Evolutionary conservation across 2,797 vertebrate species (phyloP).

Genomic region (Eulemur rubriventer): DNA sequence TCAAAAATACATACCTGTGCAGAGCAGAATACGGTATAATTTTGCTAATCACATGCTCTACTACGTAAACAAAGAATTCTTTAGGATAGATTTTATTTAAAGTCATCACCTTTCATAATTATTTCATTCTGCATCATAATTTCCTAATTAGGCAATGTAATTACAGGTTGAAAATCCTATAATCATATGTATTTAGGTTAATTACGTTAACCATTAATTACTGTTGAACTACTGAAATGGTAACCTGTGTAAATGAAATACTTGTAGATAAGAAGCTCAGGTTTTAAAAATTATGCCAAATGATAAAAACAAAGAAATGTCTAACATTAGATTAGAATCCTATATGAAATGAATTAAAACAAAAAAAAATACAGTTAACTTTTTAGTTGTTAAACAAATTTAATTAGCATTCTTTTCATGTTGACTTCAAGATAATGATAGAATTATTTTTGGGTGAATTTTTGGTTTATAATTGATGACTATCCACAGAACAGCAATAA

Average conservation of each 20-base stretch:
- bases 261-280: conserved; percentile 31
- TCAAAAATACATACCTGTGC: conserved; percentile 52
- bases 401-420: conserved; percentile 42
- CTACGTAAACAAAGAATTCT: conserved; percentile 69
- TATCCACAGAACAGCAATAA: conserved; percentile 38
- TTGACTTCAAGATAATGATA: conserved; percentile 25
- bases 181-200: conserved; percentile 77
- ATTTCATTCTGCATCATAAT: conserved; percentile 73
- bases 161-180: conserved; percentile 73
- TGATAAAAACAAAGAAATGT: conserved; percentile 49
- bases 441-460: conserved; percentile 47
- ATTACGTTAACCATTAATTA: conserved; percentile 77
- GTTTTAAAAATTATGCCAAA: conserved; percentile 24
- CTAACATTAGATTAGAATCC: conserved; percentile 9
- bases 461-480: conserved; percentile 39
- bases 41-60: conserved; percentile 68
- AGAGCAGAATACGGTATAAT: conserved; percentile 52
- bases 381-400: conserved; percentile 45
- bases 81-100: conserved; percentile 71
- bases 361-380: conserved; percentile 1
- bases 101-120: conserved; percentile 78
- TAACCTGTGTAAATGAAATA: conserved; percentile 65
- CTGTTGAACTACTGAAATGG: conserved; percentile 58
- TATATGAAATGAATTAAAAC: conserved; percentile 32
- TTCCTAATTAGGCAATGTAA: conserved; percentile 75